phyloP scores from a whole-genome alignment of 2,113 vertebrate genomes.

The Pterocles gutturalis region DNA sequence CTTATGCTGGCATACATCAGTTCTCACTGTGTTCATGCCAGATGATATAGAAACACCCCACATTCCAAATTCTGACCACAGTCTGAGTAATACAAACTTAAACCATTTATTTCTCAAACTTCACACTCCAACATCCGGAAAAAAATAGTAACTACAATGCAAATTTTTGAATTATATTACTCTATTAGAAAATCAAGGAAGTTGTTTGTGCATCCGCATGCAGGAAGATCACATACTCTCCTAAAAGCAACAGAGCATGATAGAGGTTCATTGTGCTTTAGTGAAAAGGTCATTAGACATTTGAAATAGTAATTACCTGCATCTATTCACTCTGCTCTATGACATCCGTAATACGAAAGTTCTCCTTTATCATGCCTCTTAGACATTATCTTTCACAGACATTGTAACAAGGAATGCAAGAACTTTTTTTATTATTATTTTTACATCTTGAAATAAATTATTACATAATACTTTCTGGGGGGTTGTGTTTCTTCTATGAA shows the following conservation, averaged over 20 bases:
- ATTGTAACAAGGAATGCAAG: background rate
- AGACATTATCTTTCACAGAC: background rate
- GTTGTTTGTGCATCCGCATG: background rate
- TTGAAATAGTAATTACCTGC: slow-evolving; percentile 5
- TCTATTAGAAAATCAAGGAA: background rate
- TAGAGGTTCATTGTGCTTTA: background rate
- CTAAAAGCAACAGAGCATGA: background rate
- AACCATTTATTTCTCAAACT: background rate
- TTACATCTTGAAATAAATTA: background rate
- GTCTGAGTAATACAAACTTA: background rate
- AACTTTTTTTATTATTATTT: background rate
- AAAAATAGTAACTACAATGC: background rate
- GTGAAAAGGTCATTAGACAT: slow-evolving; percentile 32
- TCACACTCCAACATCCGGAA: background rate
- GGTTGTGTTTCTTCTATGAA: background rate
- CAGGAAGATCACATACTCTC: background rate
- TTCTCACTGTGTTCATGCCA: background rate
- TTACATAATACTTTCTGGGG: background rate
- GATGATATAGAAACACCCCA: background rate
- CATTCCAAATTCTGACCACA: background rate
- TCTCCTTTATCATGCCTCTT: background rate
- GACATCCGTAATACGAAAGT: background rate
- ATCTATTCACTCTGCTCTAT: background rate
- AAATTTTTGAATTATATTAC: background rate
- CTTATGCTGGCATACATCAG: background rate